A percentile compares a stretch with the other conserved stretches of the same genome.
Evolutionary conservation across 1,140 invertebrate species (phyloP).

Genomic region (Nomia melanderi): DNA sequence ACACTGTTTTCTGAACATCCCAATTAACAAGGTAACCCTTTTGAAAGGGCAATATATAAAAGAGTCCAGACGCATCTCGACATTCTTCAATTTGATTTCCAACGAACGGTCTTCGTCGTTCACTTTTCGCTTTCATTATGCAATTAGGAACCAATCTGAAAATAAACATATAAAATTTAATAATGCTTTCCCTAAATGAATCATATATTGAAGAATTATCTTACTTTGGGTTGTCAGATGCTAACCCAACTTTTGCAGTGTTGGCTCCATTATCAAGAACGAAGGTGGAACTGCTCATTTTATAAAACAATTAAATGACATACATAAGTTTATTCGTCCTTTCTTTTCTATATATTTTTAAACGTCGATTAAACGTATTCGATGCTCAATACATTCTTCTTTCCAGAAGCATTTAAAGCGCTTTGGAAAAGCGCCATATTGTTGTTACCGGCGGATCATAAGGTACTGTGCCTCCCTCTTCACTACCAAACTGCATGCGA

Average conservation of each 20-base stretch:
- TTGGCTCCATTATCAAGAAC: conserved; percentile 95
- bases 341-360: neutral
- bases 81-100: conserved; percentile 97
- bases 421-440: neutral
- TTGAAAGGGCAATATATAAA: conserved; percentile 96
- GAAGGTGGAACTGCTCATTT: conserved; percentile 79
- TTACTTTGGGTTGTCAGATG: conserved; percentile 86
- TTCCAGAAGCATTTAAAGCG: neutral
- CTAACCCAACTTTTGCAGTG: conserved; percentile 91
- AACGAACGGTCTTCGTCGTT: conserved; percentile 95
- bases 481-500: too few relatives aligned
- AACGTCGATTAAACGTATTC: neutral
- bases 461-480: too few relatives aligned
- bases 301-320: neutral
- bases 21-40: conserved; percentile 97
- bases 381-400: neutral
- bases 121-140: conserved; percentile 98
- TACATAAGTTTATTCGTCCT: neutral
- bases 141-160: conserved; percentile 94
- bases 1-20: conserved; percentile 97
- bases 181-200: neutral
- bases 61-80: conserved; percentile 96
- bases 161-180: conserved; percentile 41
- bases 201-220: neutral
- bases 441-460: neutral